phyloP scores from a whole-genome alignment of 2,888 invertebrate genomes.

The Coleophora flavipennella region DNA sequence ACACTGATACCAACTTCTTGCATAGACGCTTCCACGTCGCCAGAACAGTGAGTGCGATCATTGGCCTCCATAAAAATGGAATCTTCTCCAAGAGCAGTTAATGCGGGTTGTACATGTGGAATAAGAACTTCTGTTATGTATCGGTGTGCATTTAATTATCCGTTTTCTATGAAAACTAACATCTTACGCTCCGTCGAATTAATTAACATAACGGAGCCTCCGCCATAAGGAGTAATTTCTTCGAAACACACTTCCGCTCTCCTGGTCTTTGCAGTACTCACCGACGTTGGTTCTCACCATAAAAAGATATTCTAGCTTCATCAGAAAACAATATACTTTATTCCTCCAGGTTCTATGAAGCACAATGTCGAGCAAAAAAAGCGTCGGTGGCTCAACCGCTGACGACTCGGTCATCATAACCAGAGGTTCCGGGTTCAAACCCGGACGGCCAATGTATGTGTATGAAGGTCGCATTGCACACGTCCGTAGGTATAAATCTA shows the following conservation, averaged over 20 bases:
- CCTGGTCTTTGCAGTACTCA: not conserved
- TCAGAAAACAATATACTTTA: constrained; percentile 4
- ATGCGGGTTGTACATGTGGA: constrained; percentile 1
- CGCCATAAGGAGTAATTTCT: not conserved
- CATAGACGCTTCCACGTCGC: not conserved
- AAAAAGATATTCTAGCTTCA: constrained; percentile 4
- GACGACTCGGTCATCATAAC: no score
- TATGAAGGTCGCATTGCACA: no score
- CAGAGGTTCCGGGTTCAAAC: no score
- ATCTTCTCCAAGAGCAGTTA: not conserved
- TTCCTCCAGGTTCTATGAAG: constrained; percentile 1
- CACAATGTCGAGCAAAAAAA: no score
- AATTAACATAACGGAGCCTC: not conserved
- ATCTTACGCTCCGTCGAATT: not conserved
- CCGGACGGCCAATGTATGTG: no score
- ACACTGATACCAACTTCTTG: not conserved
- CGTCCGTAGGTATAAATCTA: no score
- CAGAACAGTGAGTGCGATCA: constrained; percentile 1
- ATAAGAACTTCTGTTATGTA: constrained; percentile 1
- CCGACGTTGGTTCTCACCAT: not conserved
- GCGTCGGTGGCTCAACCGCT: no score
- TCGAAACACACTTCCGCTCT: no score
- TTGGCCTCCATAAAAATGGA: constrained; percentile 1
- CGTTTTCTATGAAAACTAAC: constrained; percentile 3
- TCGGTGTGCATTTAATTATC: constrained; percentile 2